Conservation (phyloP, 2,888 invertebrate species). For the Blera fallax region DNA sequence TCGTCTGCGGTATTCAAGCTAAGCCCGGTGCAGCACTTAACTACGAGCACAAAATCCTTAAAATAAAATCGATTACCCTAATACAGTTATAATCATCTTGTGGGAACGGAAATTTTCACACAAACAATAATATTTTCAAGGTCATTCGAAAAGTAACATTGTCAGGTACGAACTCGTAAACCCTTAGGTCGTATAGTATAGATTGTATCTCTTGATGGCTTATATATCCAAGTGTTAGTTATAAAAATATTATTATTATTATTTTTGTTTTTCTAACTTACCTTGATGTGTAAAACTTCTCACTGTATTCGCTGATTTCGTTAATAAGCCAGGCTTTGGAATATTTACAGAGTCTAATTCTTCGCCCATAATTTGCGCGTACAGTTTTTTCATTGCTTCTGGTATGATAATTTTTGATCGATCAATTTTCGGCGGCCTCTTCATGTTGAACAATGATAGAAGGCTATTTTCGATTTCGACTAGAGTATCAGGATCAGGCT, state of each 20-base stretch:
- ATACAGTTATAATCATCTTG: slow-evolving; percentile 42
- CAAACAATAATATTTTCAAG: slow-evolving; percentile 30
- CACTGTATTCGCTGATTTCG: slow-evolving; percentile 91
- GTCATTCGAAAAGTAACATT: slow-evolving; percentile 37
- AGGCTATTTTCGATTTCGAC: slow-evolving; percentile 82
- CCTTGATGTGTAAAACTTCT: slow-evolving; percentile 91
- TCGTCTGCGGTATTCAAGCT: too few relatives aligned
- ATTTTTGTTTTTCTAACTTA: slow-evolving; percentile 83
- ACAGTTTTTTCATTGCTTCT: slow-evolving; percentile 90
- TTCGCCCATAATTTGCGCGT: slow-evolving; percentile 86
- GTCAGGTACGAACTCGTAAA: slow-evolving; percentile 51
- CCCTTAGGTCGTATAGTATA: not conserved
- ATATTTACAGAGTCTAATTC: slow-evolving; percentile 86
- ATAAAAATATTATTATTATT: not conserved
- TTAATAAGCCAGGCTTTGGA: slow-evolving; percentile 86
- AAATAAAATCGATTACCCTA: slow-evolving; percentile 19
- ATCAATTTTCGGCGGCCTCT: slow-evolving; percentile 82
- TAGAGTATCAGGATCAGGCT: slow-evolving; percentile 81
- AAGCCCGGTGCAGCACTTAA: too few relatives aligned
- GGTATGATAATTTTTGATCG: slow-evolving; percentile 85
- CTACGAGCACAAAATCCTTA: slow-evolving; percentile 7
- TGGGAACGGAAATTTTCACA: slow-evolving; percentile 22
- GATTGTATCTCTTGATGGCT: slow-evolving; percentile 7
- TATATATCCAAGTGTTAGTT: not conserved
- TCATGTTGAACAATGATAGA: slow-evolving; percentile 81